phyloP scores from a whole-genome alignment of 2,797 vertebrate genomes.

The Eremophila alpestris region DNA sequence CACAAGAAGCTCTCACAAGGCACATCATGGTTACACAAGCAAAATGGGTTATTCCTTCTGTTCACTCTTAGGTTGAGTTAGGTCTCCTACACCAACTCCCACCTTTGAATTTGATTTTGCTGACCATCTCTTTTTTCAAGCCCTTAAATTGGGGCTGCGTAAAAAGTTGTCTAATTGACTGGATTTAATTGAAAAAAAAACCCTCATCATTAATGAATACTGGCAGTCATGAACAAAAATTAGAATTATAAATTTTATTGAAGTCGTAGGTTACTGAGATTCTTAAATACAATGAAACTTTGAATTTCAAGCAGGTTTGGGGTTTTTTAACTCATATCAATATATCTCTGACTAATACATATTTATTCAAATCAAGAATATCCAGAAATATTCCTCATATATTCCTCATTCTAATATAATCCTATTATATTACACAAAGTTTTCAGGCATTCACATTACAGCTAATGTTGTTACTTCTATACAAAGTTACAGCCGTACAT shows the following conservation, averaged over 20 bases:
- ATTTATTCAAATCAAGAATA: background rate
- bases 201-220: background rate
- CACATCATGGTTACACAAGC: rapidly evolving
- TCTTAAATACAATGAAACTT: background rate
- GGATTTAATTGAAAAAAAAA: background rate
- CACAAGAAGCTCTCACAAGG: background rate
- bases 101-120: background rate
- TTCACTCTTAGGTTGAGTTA: background rate
- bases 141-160: background rate
- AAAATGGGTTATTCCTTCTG: background rate
- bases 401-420: background rate
- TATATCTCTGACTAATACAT: rapidly evolving
- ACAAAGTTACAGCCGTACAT: background rate
- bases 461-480: background rate
- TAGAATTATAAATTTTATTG: background rate
- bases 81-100: background rate
- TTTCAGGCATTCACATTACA: background rate
- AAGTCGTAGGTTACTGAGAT: background rate
- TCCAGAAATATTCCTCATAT: background rate
- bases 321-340: background rate
- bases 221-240: background rate
- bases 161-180: background rate
- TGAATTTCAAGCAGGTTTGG: background rate
- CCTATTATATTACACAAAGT: background rate
- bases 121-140: background rate